Base-by-base conservation (phyloP, 2,113 vertebrate species). In the Boulengeromyrus knoepffleri region DNA sequence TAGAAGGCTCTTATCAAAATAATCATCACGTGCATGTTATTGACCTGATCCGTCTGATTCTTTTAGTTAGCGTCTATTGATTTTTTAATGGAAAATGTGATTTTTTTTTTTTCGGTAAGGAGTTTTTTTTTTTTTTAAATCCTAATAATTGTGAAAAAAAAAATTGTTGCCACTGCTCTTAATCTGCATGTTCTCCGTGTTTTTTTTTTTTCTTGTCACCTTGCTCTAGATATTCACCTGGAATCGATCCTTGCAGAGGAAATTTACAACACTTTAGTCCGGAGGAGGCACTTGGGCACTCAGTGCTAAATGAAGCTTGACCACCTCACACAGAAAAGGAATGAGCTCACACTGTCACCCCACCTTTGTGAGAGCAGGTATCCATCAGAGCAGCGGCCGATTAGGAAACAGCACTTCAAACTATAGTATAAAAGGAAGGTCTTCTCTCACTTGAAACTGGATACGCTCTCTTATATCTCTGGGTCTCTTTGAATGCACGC, bases 401-500 rank as follows among this genome's bases (percentile, higher is more conserved):
- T 31, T 85, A 77, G 89, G 91, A 90, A 92, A 89, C 49, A 90
- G 88, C 83, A 58, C 91, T 86, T 96, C 93, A 93, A 92, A 90
- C 1, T 36, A 31, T 66, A 88, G 45, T 36, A 36, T 83, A 15
- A 92, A 90, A 92, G 90, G 90, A 89, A 49, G 0, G 7, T 21
- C 49, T 89, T 92, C 87, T 93, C 92, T 80, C 62, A 19, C 90
- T 89, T 94, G 95, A 95, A 96, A 96, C 91, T 49, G 91, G 94
- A 95, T 94, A 95, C 91, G 49, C 52, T 95, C 94, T 94, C 94
- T 94, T 96, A 92, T 92, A 92, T 91, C 94, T 94, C 93, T 91
- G 84, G 92, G 90, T 95, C 93, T 94, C 95, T 96, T 94, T 96
- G 93, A 93, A 80, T 95, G 96, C 92, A 93, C 95, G 93, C 93